Evolutionary conservation across 2,797 vertebrate species (phyloP).

Genomic region (Muscicapa striata): DNA sequence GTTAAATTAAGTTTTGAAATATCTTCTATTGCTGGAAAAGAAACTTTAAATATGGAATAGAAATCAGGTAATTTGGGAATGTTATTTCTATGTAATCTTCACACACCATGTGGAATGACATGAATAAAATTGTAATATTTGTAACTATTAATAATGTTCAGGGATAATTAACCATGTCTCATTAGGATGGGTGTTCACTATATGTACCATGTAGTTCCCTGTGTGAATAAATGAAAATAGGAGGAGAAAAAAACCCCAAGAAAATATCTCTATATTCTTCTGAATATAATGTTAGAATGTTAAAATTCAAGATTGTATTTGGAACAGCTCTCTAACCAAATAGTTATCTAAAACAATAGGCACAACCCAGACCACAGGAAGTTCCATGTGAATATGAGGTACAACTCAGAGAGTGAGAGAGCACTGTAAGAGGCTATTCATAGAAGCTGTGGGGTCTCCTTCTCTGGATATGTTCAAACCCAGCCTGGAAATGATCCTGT

Average conservation of each 20-base stretch:
- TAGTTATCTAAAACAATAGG: background rate
- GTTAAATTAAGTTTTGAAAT: constrained; percentile 16
- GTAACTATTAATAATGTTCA: background rate
- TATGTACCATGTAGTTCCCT: too few species aligned
- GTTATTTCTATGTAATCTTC: background rate
- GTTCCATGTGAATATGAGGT: background rate
- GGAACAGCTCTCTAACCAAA: background rate
- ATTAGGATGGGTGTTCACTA: background rate
- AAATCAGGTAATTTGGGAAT: background rate
- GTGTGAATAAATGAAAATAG: background rate
- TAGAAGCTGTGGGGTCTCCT: background rate
- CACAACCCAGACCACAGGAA: background rate
- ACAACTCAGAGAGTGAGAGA: background rate
- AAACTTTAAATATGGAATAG: background rate
- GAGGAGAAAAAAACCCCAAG: accelerated
- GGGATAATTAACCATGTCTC: background rate
- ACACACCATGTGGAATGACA: background rate
- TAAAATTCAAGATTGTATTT: background rate
- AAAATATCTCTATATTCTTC: background rate
- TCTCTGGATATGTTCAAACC: background rate
- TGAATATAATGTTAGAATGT: background rate
- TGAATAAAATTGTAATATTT: background rate
- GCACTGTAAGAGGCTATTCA: background rate
- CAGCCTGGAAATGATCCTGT: background rate
- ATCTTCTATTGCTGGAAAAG: background rate